Evolutionary conservation across 2,113 vertebrate genomes (phyloP).

Genomic region (Sterrhoptilus dennistouni): DNA sequence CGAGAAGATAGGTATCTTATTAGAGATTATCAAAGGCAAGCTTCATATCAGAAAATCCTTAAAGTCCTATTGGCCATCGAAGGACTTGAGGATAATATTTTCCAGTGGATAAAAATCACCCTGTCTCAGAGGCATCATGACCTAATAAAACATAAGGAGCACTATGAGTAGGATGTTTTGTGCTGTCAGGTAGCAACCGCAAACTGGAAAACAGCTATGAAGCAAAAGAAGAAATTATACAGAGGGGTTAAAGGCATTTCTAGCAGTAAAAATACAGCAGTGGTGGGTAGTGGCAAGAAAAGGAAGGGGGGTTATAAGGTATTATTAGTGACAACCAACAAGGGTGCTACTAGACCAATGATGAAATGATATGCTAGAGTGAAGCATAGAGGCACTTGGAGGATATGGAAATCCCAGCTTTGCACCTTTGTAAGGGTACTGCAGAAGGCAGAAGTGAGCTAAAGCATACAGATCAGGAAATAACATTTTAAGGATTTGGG

Average conservation of each 20-base stretch:
- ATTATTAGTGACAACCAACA: not conserved
- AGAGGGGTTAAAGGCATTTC: not conserved
- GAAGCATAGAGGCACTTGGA: not conserved
- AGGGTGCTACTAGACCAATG: not conserved
- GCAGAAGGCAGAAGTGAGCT: not conserved
- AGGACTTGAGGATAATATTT: not conserved
- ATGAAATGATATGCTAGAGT: not conserved
- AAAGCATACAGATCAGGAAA: not conserved
- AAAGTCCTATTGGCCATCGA: not conserved
- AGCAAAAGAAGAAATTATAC: not conserved
- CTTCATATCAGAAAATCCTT: not conserved
- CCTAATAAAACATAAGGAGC: not conserved
- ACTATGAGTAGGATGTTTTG: not conserved
- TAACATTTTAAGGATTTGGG: not conserved
- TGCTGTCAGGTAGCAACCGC: rapidly evolving
- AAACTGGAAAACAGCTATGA: not conserved
- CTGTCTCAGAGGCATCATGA: not conserved
- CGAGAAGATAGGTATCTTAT: not conserved
- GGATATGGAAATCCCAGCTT: not conserved
- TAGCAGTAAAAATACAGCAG: not conserved
- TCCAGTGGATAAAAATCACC: not conserved
- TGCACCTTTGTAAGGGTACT: not conserved
- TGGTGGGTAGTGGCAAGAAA: not conserved
- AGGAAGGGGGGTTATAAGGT: not conserved
- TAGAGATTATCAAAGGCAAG: not conserved